Evolutionary conservation across 2,113 vertebrate species (phyloP).

Genomic region (Zootoca vivipara): DNA sequence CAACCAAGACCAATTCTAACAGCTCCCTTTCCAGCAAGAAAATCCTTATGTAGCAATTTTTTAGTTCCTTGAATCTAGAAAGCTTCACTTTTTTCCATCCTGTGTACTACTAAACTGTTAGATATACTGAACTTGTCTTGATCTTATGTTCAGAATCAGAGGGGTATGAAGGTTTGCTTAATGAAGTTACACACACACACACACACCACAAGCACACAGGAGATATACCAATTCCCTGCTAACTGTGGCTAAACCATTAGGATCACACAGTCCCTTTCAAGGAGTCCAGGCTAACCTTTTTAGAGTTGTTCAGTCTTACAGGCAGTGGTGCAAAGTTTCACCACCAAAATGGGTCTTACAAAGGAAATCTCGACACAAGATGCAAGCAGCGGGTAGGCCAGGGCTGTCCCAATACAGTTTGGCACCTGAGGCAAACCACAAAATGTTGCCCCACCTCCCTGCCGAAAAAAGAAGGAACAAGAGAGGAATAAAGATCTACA

Average conservation of each 20-base stretch:
- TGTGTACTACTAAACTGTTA: constrained; percentile 25
- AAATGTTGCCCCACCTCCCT: too few species aligned
- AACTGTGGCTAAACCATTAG: not conserved
- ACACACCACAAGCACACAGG: not conserved
- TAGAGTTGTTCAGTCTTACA: not conserved
- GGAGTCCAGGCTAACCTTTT: not conserved
- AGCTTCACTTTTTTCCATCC: not conserved
- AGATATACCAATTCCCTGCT: not conserved
- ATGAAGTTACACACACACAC: not conserved
- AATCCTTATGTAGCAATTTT: constrained; percentile 23
- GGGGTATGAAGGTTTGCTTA: constrained; percentile 22
- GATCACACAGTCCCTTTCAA: not conserved
- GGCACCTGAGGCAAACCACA: too few species aligned
- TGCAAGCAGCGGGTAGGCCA: not conserved
- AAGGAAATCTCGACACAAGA: too few species aligned
- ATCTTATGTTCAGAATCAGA: constrained; percentile 27
- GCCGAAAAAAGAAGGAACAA: too few species aligned
- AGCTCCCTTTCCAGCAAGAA: constrained; percentile 35
- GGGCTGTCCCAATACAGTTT: not conserved
- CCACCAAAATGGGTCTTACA: not conserved
- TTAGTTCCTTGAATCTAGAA: constrained; percentile 42
- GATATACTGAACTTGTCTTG: constrained; percentile 31
- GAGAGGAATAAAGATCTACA: too few species aligned
- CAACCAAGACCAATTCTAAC: not conserved
- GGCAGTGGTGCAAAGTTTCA: not conserved